A percentile compares a stretch with the other conserved stretches of the same genome.
Conservation (phyloP, 1,140 invertebrate genomes). For the Orussus abietinus region DNA sequence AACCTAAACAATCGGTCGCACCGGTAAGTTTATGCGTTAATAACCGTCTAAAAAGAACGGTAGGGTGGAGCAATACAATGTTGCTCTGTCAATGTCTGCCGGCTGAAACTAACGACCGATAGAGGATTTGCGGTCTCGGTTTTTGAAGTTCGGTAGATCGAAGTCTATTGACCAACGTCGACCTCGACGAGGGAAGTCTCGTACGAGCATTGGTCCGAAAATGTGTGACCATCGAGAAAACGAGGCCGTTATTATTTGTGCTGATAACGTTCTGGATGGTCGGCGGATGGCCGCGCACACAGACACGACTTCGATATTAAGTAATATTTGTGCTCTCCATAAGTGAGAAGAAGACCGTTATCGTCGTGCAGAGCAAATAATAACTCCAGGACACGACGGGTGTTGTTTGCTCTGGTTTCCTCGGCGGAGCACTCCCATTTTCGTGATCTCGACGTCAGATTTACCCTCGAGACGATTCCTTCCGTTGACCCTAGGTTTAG, state of each 20-base stretch:
- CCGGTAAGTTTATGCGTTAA: constrained; percentile 40
- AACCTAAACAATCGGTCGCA: constrained; percentile 53
- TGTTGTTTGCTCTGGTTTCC: constrained; percentile 51
- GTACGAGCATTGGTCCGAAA: constrained; percentile 23
- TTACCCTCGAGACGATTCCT: no score
- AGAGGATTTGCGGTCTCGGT: no score
- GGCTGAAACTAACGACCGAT: no score
- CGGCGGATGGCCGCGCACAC: constrained; percentile 20
- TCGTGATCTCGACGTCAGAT: constrained; percentile 31
- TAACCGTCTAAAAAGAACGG: no score
- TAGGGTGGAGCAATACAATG: no score
- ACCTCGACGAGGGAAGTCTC: no score
- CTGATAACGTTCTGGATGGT: constrained; percentile 35
- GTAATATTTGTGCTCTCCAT: constrained; percentile 46
- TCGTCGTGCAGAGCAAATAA: constrained; percentile 44
- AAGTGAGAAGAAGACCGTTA: constrained; percentile 33
- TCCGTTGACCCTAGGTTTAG: no score
- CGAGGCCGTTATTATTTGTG: constrained; percentile 34
- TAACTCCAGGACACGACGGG: constrained; percentile 34
- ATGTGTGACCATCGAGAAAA: constrained; percentile 28
- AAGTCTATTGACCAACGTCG: no score
- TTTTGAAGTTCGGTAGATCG: no score
- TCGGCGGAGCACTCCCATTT: constrained; percentile 34
- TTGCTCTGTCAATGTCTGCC: no score
- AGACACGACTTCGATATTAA: constrained; percentile 45